A percentile compares a stretch with the other conserved stretches of the same genome.
phyloP scores from a whole-genome alignment of 2,888 invertebrate genomes.

The Papilio protenor region DNA sequence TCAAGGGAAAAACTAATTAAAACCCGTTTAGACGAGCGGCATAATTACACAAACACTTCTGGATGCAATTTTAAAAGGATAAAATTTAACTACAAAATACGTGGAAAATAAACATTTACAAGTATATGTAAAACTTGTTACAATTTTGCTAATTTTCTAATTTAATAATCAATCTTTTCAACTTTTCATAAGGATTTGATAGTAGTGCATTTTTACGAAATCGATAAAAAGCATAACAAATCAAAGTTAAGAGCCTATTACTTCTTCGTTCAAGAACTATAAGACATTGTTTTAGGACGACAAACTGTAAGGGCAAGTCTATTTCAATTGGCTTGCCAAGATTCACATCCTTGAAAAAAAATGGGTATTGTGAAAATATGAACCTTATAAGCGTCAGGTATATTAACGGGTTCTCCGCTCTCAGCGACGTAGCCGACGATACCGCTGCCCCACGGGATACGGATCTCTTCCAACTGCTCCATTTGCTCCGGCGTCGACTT shows the following conservation, averaged over 20 bases:
- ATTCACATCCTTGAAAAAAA: not conserved
- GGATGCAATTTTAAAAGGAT: constrained; percentile 8
- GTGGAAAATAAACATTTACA: not conserved
- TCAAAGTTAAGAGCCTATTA: not conserved
- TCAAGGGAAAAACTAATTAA: constrained; percentile 25
- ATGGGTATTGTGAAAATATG: constrained; percentile 45
- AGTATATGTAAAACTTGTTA: not conserved
- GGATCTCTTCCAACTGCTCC: constrained; percentile 96
- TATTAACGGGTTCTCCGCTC: constrained; percentile 96
- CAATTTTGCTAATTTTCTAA: no score
- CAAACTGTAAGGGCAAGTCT: no score
- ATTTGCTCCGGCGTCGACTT: constrained; percentile 96
- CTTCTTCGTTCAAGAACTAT: not conserved
- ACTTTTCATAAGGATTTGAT: not conserved
- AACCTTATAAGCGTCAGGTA: constrained; percentile 97
- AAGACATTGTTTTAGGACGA: not conserved
- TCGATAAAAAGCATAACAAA: not conserved
- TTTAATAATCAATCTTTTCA: no score
- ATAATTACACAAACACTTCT: constrained; percentile 7
- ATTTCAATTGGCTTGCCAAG: not conserved
- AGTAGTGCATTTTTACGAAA: not conserved
- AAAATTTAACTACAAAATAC: not conserved
- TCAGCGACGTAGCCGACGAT: constrained; percentile 98
- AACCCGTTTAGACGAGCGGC: not conserved
- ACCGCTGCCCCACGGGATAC: constrained; percentile 97